A percentile compares a stretch with the other conserved stretches of the same genome.
These are phyloP conservation scores for Polylopha cassiicola DNA, from an alignment of 2,888 invertebrate genomes.

Conservation along the genomic window DNA sequence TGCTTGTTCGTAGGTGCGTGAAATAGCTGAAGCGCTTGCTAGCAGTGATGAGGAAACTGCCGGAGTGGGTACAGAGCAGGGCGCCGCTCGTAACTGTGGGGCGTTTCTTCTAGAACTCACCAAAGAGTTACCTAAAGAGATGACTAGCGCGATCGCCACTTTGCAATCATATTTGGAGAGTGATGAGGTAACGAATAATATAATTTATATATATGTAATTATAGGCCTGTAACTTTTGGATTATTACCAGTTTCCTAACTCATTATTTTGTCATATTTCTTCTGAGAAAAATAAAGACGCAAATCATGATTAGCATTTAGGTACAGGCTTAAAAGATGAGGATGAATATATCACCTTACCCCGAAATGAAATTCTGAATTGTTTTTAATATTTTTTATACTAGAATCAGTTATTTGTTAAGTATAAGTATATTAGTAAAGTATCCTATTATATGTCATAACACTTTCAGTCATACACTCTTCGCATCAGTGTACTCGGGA, in stretches of 20 bases:
- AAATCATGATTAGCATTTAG: too few relatives aligned
- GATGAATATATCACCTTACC: too few relatives aligned
- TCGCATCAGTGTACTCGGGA: conserved; percentile 89
- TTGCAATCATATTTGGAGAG: conserved; percentile 79
- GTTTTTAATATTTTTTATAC: too few relatives aligned
- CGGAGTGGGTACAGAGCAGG: conserved; percentile 55
- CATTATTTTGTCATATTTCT: too few relatives aligned
- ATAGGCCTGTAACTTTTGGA: too few relatives aligned
- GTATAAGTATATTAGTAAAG: too few relatives aligned
- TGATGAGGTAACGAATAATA: conserved; percentile 68
- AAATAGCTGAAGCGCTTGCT: conserved; percentile 83
- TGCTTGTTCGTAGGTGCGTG: conserved; percentile 67
- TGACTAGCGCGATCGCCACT: conserved; percentile 79
- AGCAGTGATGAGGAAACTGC: conserved; percentile 67
- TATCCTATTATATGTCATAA: not conserved
- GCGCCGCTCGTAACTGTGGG: conserved; percentile 67
- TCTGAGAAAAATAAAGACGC: too few relatives aligned
- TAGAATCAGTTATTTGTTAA: too few relatives aligned
- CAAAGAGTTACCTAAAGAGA: conserved; percentile 77
- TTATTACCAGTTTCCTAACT: too few relatives aligned
- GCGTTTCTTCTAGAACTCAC: conserved; percentile 81
- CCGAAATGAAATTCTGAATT: not conserved
- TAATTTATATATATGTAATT: too few relatives aligned
- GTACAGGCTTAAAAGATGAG: too few relatives aligned
- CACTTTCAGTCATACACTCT: conserved; percentile 77